Base-by-base conservation (phyloP, 2,888 invertebrate species). In the Sinhomidia bicolor region DNA sequence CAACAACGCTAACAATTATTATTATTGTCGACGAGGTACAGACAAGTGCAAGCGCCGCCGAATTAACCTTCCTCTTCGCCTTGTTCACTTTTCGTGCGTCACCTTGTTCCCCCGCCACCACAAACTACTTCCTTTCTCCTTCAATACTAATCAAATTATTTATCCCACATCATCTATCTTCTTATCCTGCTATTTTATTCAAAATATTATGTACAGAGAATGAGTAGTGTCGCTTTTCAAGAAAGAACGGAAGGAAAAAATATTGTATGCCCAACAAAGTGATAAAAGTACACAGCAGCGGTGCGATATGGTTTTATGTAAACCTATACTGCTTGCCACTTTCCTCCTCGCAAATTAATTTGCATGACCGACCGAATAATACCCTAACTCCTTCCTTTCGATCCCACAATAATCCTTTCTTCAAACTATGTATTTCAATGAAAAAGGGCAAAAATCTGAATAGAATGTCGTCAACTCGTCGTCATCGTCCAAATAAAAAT, bases 61-160 rank as follows among this genome's bases (percentile, higher is more conserved):
- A 68, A 54, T 86, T 84, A 86, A 80, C 83, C 89, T 87, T 89
- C 87, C 86, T 51, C 89, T 79, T 84, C 80, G 68, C 88, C 71
- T 60, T 74, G 41, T 57, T 79, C 76, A 60, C 85, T 51, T 51
- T 76, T 74, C 26, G 74, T 76, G 76, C 76, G 71, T 74, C 65
- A 65, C 83, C 76, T 47, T 76, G 44, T 74, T 14, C 54, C 47
- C 47, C 76, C 76, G 54, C 76, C 76, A 76, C 76, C 76, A 47
- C 76, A 76, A 71, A 71, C 12, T 17, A 26, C 51, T 51, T 76
- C 76, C 76, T 76, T 76, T 76, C 76, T 47, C 76, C 76, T 76
- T 76, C 76, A 76, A 51, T 76, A n/a, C 76, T 29, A 76, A 76
- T 76, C 76, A 32, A 76, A 76, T 76, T 36, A 71, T 36, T 76